Evolutionary conservation across 2,113 vertebrate genomes (phyloP), one percentile per base, ranked within the genome.

Genomic region (Rhabdomys dilectus): DNA sequence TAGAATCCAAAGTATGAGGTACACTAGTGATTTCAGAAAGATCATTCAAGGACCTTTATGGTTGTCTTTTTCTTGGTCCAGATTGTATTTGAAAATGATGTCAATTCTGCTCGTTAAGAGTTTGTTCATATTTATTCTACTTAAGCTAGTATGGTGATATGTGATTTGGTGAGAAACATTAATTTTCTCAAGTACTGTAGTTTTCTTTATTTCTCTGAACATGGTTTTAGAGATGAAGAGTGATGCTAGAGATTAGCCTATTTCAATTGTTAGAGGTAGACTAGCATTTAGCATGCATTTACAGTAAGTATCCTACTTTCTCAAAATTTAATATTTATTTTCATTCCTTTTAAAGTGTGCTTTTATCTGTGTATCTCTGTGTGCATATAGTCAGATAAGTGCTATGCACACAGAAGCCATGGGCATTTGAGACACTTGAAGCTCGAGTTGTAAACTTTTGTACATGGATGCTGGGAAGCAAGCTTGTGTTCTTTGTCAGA

Each of bases 1-100:
- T 4, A 8, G 34, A 42, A 56, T 24, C 66, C 45, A 10, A 11
- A 8, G 1, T 60, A 26, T 0, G 1, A 8, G 34, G 5, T 31
- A 16, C 3, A 10, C 1, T 92, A 31, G 31, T 45, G 34, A 60
- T 29, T 78, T 58, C 34, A 1, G 22, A 76, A 73, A 45, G 26
- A 36, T 60, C 29, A 31, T n/a, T 24, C 34, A 56, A 58, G n/a
- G n/a, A 34, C 26, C 29, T 95, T 19, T n/a, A 29, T 12, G 4
- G 4, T 3, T 48, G 0, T 78, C 19, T 73, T 95, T 66, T 88
- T 88, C 53, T 89, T 48, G 21, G 7, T 58, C 24, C 53, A 39
- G n/a, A 70, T 45, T 77, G 12, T 82, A 11, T 96, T 26, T 81
- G 4, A 68, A 91, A 31, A 36, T 7, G 51, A 45, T 42, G 62